Evolutionary conservation across 2,113 vertebrate genomes (phyloP).

Genomic region (Camelus bactrianus): DNA sequence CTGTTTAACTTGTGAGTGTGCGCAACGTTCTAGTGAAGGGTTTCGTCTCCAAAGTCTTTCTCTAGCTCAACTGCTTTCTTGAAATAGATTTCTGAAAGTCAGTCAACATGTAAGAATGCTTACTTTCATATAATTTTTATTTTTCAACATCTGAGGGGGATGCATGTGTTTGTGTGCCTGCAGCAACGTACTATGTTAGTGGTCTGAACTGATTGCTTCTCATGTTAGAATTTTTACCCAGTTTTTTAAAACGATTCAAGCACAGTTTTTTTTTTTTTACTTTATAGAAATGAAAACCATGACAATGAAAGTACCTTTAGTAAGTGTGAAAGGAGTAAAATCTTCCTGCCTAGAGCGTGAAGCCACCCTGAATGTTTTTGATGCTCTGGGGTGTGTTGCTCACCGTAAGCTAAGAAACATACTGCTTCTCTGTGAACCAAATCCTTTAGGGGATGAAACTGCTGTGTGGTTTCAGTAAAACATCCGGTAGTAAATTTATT

Average conservation of each 20-base stretch:
- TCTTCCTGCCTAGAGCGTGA: not conserved
- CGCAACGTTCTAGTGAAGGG: accelerated
- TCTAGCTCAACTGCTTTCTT: not conserved
- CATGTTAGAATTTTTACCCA: not conserved
- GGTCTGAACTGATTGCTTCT: not conserved
- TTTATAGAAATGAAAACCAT: not conserved
- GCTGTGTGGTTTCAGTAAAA: not conserved
- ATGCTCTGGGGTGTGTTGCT: not conserved
- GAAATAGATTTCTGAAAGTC: not conserved
- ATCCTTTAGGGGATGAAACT: not conserved
- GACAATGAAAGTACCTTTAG: not conserved
- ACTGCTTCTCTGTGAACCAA: not conserved
- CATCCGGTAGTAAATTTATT: not conserved
- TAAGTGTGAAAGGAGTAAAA: not conserved
- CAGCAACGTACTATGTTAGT: too few relatives aligned
- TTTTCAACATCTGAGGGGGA: not conserved
- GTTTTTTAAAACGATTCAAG: not conserved
- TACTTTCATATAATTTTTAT: not conserved
- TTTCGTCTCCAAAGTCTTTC: not conserved
- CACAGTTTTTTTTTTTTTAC: not conserved
- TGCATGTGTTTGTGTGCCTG: not conserved
- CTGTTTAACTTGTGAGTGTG: accelerated
- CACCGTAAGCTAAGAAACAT: not conserved
- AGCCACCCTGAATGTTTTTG: too few relatives aligned
- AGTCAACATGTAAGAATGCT: accelerated